A percentile compares a stretch with the other conserved stretches of the same genome.
Evolutionary conservation across 2,888 invertebrate species (phyloP).

Genomic region (Emmelina monodactyla): DNA sequence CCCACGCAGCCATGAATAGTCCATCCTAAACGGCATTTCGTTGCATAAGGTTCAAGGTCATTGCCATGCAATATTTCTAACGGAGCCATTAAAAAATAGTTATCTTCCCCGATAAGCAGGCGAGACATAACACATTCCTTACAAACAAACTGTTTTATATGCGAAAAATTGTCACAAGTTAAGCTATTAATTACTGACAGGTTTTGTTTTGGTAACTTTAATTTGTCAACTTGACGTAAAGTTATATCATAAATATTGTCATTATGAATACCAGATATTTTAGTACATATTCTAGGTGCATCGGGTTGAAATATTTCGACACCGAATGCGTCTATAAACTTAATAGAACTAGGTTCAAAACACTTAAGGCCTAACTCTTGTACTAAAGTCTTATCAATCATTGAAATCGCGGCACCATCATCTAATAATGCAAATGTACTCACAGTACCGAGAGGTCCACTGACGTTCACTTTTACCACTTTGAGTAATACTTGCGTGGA

Average conservation of each 20-base stretch:
- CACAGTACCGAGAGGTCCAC: no score
- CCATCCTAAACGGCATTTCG: conserved; percentile 14
- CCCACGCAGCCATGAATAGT: conserved; percentile 14
- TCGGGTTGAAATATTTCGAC: conserved; percentile 5
- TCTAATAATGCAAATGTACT: no score
- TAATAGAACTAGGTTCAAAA: conserved; percentile 4
- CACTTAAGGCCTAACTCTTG: conserved; percentile 3
- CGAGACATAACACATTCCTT: conserved; percentile 14
- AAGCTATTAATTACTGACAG: conserved; percentile 11
- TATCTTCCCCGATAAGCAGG: conserved; percentile 16
- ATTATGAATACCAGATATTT: conserved; percentile 7
- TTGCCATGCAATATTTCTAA: conserved; percentile 12
- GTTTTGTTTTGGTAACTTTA: conserved; percentile 14
- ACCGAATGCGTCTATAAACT: conserved; percentile 3
- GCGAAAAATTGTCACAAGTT: conserved; percentile 7
- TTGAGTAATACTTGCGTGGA: no score
- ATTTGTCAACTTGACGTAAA: conserved; percentile 9
- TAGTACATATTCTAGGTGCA: conserved; percentile 10
- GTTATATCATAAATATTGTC: conserved; percentile 7
- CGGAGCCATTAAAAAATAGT: conserved; percentile 15
- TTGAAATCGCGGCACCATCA: conserved; percentile 12
- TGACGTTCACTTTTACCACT: no score
- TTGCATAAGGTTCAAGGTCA: conserved; percentile 13
- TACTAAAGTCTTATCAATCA: conserved; percentile 11
- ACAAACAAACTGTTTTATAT: conserved; percentile 11